Evolutionary conservation across 2,888 invertebrate genomes (phyloP).

Genomic region (Morpho helenor): DNA sequence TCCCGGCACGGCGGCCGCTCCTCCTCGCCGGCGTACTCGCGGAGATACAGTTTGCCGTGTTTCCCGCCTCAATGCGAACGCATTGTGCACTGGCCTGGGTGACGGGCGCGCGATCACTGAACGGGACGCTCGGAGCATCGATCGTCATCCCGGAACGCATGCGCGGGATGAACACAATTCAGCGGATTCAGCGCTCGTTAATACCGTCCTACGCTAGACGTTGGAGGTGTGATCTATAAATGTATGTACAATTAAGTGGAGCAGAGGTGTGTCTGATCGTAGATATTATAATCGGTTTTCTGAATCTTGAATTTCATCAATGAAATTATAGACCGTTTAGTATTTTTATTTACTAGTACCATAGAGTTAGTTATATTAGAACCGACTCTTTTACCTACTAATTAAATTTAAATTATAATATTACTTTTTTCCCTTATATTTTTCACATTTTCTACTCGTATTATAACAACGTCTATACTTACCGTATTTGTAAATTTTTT

Average conservation of each 20-base stretch:
- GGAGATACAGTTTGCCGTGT: conserved; percentile 77
- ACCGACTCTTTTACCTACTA: not conserved
- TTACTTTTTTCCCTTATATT: no score
- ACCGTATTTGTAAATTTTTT: no score
- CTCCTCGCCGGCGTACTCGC: conserved; percentile 77
- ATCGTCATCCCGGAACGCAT: conserved; percentile 46
- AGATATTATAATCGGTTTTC: conserved; percentile 8
- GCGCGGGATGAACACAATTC: conserved; percentile 40
- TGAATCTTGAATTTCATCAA: conserved; percentile 7
- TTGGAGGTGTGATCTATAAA: conserved; percentile 19
- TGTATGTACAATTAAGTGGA: conserved; percentile 18
- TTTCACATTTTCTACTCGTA: no score
- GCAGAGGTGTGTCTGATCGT: conserved; percentile 21
- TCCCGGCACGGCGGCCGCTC: conserved; percentile 75
- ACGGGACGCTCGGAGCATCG: conserved; percentile 55
- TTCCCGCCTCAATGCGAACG: conserved; percentile 70
- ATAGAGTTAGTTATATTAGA: not conserved
- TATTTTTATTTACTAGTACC: not conserved
- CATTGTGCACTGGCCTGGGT: conserved; percentile 66
- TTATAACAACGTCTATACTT: no score
- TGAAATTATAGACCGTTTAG: conserved; percentile 3
- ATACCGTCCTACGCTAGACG: conserved; percentile 20
- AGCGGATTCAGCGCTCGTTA: conserved; percentile 50
- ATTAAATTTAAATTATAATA: no score
- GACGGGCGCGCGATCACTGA: conserved; percentile 76